A percentile compares a stretch with the other conserved stretches of the same genome.
Evolutionary conservation across 2,888 invertebrate species (phyloP).

Genomic region (Drosophila niveifrons): DNA sequence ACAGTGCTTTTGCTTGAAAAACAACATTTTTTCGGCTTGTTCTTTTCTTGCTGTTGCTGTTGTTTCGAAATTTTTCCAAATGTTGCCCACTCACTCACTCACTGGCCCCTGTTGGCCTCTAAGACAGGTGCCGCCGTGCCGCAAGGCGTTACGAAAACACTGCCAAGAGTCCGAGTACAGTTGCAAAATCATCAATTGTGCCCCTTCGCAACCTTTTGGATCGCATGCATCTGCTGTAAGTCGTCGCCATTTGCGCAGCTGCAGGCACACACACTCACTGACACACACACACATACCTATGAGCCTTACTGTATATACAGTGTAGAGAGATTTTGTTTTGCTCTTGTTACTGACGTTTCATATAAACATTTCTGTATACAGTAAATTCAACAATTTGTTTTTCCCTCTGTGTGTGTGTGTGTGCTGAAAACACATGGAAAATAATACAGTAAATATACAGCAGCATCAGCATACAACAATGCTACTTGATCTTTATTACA

Average conservation of each 20-base stretch:
- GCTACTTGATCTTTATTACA: slow-evolving; percentile 37
- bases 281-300: slow-evolving; percentile 8
- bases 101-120: slow-evolving; percentile 44
- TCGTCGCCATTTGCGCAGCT: slow-evolving; percentile 79
- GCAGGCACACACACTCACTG: slow-evolving; percentile 41
- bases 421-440: slow-evolving; percentile 41
- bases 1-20: slow-evolving; percentile 57
- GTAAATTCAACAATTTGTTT: slow-evolving; percentile 46
- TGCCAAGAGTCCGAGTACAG: slow-evolving; percentile 48
- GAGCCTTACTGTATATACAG: slow-evolving; percentile 11
- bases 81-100: slow-evolving; percentile 11
- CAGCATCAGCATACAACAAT: slow-evolving; percentile 13
- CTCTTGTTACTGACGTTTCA: slow-evolving; percentile 64
- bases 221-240: slow-evolving; percentile 70
- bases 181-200: slow-evolving; percentile 59
- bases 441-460: slow-evolving; percentile 35
- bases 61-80: slow-evolving; percentile 42
- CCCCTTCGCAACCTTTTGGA: slow-evolving; percentile 14
- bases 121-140: slow-evolving; percentile 83
- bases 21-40: slow-evolving; percentile 28
- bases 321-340: slow-evolving; percentile 44
- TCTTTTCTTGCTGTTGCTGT: background rate
- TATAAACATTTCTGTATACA: slow-evolving; percentile 70
- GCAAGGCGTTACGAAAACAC: slow-evolving; percentile 75
- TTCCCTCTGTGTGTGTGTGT: slow-evolving; percentile 18